Evolutionary conservation across 2,888 invertebrate species (phyloP).

Genomic region (Drosophila monieri): DNA sequence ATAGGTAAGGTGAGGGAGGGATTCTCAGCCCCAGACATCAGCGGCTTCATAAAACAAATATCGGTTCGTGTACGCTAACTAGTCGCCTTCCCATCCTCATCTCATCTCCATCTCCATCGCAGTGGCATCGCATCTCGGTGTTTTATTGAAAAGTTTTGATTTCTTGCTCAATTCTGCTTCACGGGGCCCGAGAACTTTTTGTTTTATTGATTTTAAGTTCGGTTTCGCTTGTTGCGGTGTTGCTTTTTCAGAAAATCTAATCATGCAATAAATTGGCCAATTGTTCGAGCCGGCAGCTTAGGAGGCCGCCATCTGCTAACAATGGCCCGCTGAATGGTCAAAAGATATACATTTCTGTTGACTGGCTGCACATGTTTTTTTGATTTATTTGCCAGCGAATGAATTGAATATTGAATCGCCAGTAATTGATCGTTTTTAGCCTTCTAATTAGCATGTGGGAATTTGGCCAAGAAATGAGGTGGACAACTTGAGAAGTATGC

Average conservation of each 20-base stretch:
- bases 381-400: constrained; percentile 60
- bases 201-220: constrained; percentile 62
- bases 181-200: constrained; percentile 57
- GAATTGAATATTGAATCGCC: constrained; percentile 37
- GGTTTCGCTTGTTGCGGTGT: constrained; percentile 48
- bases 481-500: not conserved
- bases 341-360: constrained; percentile 31
- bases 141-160: constrained; percentile 53
- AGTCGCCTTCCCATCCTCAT: constrained; percentile 50
- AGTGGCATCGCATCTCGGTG: constrained; percentile 14
- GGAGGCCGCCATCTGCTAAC: constrained; percentile 38
- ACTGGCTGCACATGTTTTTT: constrained; percentile 66
- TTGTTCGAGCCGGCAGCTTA: constrained; percentile 61
- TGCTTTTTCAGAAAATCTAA: constrained; percentile 58
- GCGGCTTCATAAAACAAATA: constrained; percentile 80
- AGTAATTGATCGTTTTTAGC: constrained; percentile 37
- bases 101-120: constrained; percentile 24
- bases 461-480: constrained; percentile 12
- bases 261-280: constrained; percentile 80
- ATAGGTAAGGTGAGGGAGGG: constrained; percentile 4
- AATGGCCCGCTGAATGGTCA: constrained; percentile 34
- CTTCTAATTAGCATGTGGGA: constrained; percentile 40
- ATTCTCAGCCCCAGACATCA: constrained; percentile 32
- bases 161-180: constrained; percentile 63
- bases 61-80: constrained; percentile 69